Conservation (phyloP, 2,113 vertebrate species). For the Ochotona princeps region DNA sequence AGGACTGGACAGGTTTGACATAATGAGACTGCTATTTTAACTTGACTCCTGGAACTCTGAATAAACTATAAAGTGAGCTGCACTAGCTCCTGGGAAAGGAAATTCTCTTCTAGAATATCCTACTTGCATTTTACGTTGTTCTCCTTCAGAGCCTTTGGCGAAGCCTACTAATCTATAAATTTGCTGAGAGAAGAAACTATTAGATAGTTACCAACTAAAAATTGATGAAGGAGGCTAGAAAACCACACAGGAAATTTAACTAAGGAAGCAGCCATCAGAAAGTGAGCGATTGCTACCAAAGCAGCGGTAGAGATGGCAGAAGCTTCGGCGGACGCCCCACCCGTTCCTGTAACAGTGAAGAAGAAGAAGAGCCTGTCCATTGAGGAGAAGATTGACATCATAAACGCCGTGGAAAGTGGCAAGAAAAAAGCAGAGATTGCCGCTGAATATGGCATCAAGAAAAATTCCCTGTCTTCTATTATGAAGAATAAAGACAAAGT, state of each 20-base stretch:
- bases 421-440: slow-evolving; percentile 86
- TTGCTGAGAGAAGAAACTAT: neutral
- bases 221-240: slow-evolving; percentile 9
- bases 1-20: slow-evolving; percentile 70
- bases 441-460: slow-evolving; percentile 87
- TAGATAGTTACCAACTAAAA: slow-evolving; percentile 13
- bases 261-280: neutral
- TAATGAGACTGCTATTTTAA: slow-evolving; percentile 81
- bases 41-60: slow-evolving; percentile 69
- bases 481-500: slow-evolving; percentile 88
- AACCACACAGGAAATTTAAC: neutral
- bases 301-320: slow-evolving; percentile 77
- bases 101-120: slow-evolving; percentile 44
- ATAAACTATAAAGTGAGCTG: slow-evolving; percentile 71
- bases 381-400: slow-evolving; percentile 87
- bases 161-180: neutral
- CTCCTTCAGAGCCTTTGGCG: neutral
- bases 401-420: slow-evolving; percentile 86
- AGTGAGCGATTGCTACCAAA: neutral
- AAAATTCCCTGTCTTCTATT: slow-evolving; percentile 86
- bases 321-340: neutral
- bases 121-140: slow-evolving; percentile 14
- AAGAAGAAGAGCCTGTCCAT: slow-evolving; percentile 88
- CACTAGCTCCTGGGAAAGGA: slow-evolving; percentile 12
- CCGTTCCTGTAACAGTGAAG: slow-evolving; percentile 61